Evolutionary conservation across 2,888 invertebrate genomes (phyloP).

Genomic region (Prenolepis imparis): DNA sequence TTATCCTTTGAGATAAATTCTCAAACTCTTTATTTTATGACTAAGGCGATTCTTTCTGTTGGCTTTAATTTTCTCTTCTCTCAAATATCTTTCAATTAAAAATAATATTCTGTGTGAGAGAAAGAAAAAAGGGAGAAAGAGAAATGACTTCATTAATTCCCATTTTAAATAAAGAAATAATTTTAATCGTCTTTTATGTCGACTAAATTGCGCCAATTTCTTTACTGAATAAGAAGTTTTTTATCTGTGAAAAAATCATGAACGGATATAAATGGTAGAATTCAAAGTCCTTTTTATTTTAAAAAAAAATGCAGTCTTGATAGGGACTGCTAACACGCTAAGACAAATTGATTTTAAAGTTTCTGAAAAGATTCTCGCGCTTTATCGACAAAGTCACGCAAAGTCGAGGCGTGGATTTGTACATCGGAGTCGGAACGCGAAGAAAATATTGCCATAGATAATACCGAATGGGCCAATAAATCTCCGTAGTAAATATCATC

Average conservation of each 20-base stretch:
- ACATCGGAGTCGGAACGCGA: slow-evolving; percentile 25
- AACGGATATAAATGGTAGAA: neutral
- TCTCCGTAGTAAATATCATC: slow-evolving; percentile 9
- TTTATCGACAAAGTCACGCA: slow-evolving; percentile 72
- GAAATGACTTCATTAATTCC: neutral
- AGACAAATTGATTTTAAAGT: slow-evolving; percentile 67
- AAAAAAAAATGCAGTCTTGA: neutral
- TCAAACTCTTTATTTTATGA: neutral
- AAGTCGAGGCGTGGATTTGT: slow-evolving; percentile 73
- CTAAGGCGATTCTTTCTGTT: neutral
- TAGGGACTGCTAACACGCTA: slow-evolving; percentile 8
- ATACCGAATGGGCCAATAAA: slow-evolving; percentile 40
- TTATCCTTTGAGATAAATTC: neutral
- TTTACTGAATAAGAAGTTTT: neutral
- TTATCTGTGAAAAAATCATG: neutral
- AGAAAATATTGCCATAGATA: slow-evolving; percentile 35
- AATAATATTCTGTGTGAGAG: neutral
- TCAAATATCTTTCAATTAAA: neutral
- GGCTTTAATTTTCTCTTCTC: neutral
- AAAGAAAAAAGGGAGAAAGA: neutral
- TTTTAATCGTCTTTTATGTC: neutral
- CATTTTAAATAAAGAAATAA: neutral
- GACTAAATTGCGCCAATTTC: neutral
- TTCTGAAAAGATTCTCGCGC: slow-evolving; percentile 62
- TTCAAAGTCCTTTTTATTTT: slow-evolving; percentile 29